Evolutionary conservation across 2,113 vertebrate genomes (phyloP), one percentile per base, ranked within the genome.

Genomic region (Cisticola juncidis): DNA sequence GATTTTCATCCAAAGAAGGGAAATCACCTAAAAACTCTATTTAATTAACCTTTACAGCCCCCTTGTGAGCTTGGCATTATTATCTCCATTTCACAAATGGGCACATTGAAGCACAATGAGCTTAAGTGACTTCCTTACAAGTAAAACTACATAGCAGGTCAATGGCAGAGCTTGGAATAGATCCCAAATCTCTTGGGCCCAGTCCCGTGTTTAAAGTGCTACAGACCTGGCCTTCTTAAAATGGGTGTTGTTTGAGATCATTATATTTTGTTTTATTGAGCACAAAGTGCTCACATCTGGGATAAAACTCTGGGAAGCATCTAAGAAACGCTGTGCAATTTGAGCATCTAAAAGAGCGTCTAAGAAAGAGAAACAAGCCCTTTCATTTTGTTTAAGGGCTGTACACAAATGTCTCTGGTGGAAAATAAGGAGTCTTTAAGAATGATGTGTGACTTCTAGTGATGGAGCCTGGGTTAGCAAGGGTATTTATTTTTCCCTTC

Each of bases 401-500:
- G 91, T 72, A 92, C 88, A 92, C 86, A 95, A 95, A 95, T n/a
- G 92, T 95, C 96, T 96, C 94, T 96, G 79, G 96, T 97, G 96
- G 94, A 96, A 97, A 96, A 96, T 96, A 97, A 96, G 92, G 85
- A 95, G 95, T 97, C 96, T 96, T 97, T 96, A 96, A 96, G 96
- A 97, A 97, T 96, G 96, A 97, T 97, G 90, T 95, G 96, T 97
- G 96, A 97, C 93, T 96, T 94, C 90, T 88, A 81, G 91, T 97
- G 95, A 96, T 95, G 95, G 95, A 95, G 95, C 86, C 54, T 97
- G 94, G 92, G 94, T 95, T 97, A 96, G 94, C 84, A 10, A 96
- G 94, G 92, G 96, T 97, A 97, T 97, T 97, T 97, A 97, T 97
- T 97, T 97, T 97, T 97, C 97, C 95, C 96, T 97, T 97, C 97